Base-by-base conservation (phyloP, 2,888 invertebrate species). In the Melanargia galathea region DNA sequence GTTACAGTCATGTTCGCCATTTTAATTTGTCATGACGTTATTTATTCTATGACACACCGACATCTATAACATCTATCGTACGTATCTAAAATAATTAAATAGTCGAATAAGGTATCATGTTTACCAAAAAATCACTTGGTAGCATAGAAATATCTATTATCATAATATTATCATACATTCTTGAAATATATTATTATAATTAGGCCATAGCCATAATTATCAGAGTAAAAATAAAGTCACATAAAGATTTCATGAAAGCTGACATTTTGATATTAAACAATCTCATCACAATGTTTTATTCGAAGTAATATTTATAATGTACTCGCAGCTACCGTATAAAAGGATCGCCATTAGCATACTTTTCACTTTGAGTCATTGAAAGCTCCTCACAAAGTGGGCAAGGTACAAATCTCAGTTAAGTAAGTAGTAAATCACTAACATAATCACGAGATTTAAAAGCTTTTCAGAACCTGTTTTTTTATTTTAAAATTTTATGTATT, bases 381-480 rank as follows among this genome's bases (percentile, higher is more conserved):
- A 62, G 55, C 46, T 65, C 52, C 55, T 60, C 30, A 38, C 52
- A 57, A 45, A 64, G 62, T 71, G 8, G 30, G 8, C 4, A 74
- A 75, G 73, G 73, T 73, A 70, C 67, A 62, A 57, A 74, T 75
- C 55, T 56, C 40, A 38, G 77, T 22, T 45, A 45, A 22, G 43
- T 62, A 56, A 76, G 73, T 76, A 76, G 73, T 68, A 73, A 70
- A 59, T 70, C 71, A 80, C 84, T 81, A 77, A 70, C 83, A 81
- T 84, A 83, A 81, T 81, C 79, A 67, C 63, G 62, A 75, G 81
- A 78, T 79, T 78, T 75, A 65, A 45, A 62, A 65, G 40, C 61
- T 65, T 62, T 62, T 56, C 26, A 38, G 30, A 46, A 20, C 20
- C 51, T 57, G 57, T 26, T 26, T 18, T 26, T 16, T 1, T 18